Evolutionary conservation across 1,140 invertebrate species (phyloP).

Genomic region (Hyles euphorbiae): DNA sequence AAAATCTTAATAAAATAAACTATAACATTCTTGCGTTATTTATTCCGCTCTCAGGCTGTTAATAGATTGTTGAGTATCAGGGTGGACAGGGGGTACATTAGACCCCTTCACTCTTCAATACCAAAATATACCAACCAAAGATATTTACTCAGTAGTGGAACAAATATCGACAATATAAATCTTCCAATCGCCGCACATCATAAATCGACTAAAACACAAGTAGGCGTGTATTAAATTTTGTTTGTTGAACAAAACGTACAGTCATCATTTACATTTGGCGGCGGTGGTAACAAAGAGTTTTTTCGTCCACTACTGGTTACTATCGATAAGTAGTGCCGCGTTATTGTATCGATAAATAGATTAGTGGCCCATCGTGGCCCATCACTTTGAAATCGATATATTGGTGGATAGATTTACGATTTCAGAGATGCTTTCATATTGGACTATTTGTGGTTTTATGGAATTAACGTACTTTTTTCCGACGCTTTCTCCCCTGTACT

Average conservation of each 20-base stretch:
- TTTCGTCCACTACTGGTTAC: conserved; percentile 41
- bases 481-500: no score
- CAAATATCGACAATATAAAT: no score
- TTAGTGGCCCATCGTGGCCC: conserved; percentile 37
- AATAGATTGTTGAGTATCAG: no score
- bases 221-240: conserved; percentile 31
- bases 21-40: no score
- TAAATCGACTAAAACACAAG: conserved; percentile 22
- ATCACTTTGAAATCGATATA: conserved; percentile 56
- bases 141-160: no score
- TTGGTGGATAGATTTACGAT: not conserved
- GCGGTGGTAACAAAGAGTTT: conserved; percentile 9
- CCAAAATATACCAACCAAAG: no score
- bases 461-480: no score
- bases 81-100: no score
- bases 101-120: no score
- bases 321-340: conserved; percentile 19
- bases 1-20: no score
- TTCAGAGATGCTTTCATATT: not conserved
- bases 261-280: conserved; percentile 51
- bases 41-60: no score
- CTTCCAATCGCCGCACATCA: not conserved
- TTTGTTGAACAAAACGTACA: conserved; percentile 28
- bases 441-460: no score
- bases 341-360: conserved; percentile 65